phyloP scores from a whole-genome alignment of 1,140 invertebrate genomes.

The Aplysia californica region DNA sequence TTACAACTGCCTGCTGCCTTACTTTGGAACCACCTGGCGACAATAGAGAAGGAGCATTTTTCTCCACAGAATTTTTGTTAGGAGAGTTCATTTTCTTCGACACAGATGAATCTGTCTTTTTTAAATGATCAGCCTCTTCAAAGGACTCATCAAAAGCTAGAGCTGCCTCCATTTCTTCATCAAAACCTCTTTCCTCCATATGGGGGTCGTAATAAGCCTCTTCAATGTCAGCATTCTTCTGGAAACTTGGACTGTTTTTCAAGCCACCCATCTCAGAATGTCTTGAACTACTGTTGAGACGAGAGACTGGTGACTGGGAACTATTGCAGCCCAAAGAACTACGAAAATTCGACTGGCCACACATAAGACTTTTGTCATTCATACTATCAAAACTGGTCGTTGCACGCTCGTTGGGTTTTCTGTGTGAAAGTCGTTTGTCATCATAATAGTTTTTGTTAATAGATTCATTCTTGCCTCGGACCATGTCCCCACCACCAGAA shows the following conservation, averaged over 20 bases:
- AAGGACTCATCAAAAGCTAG: not conserved
- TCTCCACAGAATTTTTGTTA: not conserved
- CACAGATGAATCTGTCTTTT: not conserved
- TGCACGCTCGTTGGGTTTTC: not conserved
- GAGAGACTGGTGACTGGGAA: not conserved
- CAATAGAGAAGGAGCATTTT: not conserved
- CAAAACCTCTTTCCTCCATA: constrained; percentile 7
- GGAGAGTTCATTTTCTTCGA: not conserved
- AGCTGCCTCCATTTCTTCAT: constrained; percentile 23
- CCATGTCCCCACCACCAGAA: no score
- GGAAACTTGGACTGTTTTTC: not conserved
- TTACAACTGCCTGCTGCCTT: no score
- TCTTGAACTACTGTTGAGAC: not conserved
- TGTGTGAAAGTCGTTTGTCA: constrained; percentile 24
- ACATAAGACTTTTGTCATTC: not conserved
- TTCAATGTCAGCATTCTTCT: not conserved
- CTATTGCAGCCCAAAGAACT: not conserved
- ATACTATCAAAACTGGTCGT: not conserved
- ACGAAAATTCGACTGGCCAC: not conserved
- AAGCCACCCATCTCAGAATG: not conserved
- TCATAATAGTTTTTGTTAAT: constrained; percentile 47
- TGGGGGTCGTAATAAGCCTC: not conserved
- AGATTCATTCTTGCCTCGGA: constrained; percentile 42
- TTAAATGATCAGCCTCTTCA: not conserved
- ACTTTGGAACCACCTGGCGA: no score